phyloP scores from a whole-genome alignment of 2,113 vertebrate genomes.

The Leucosticte australis region DNA sequence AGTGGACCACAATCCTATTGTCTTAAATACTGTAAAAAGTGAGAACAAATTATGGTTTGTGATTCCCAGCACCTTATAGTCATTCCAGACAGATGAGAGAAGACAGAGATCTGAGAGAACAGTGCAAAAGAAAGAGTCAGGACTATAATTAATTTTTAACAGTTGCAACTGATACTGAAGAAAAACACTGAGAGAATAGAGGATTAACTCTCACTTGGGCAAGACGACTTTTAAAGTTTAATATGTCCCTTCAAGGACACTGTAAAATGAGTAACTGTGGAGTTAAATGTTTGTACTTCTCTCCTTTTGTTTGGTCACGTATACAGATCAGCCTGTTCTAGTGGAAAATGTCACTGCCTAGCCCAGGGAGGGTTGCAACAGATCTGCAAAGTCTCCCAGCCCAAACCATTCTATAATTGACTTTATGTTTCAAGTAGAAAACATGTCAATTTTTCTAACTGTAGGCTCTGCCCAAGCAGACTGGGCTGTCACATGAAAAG shows the following conservation, averaged over 20 bases:
- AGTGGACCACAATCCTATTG: background rate
- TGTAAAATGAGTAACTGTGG: background rate
- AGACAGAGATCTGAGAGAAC: background rate
- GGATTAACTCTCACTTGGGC: background rate
- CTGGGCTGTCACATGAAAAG: background rate
- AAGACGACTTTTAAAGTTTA: background rate
- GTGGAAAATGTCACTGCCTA: background rate
- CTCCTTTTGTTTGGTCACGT: background rate
- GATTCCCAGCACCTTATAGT: background rate
- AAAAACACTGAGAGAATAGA: background rate
- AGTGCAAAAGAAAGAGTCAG: background rate
- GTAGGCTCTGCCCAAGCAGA: background rate
- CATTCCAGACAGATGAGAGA: background rate
- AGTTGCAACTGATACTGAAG: background rate
- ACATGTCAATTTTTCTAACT: background rate
- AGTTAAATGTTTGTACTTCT: background rate
- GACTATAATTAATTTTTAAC: background rate
- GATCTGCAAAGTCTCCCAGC: background rate
- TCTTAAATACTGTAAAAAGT: background rate
- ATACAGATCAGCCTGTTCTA: background rate
- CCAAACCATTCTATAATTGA: background rate
- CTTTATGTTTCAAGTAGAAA: background rate
- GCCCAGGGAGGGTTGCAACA: background rate
- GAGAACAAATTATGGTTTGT: background rate
- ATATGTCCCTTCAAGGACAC: background rate